A percentile compares a stretch with the other conserved stretches of the same genome.
Conservation (phyloP, 2,113 vertebrate genomes). For the Hystrix brachyura region DNA sequence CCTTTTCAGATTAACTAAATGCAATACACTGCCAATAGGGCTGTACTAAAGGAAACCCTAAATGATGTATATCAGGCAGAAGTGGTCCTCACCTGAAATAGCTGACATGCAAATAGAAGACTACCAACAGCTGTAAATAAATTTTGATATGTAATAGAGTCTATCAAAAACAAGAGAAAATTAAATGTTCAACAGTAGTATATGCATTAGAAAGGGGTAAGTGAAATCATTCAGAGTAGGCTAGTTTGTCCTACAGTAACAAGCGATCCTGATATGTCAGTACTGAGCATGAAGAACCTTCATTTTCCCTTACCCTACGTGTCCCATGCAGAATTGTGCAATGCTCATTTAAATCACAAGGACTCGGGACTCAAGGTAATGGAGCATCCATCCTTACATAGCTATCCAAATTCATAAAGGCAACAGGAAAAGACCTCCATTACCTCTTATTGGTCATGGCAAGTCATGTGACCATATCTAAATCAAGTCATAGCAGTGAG, state of each 20-base stretch:
- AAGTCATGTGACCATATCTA: neutral
- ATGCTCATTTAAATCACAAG: neutral
- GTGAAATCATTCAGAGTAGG: neutral
- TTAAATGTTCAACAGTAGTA: neutral
- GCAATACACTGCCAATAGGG: neutral
- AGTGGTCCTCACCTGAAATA: neutral
- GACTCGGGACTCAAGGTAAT: neutral
- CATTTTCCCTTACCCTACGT: neutral
- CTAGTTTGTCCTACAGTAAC: neutral
- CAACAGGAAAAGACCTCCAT: neutral
- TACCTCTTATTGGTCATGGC: neutral
- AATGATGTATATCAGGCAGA: neutral
- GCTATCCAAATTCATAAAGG: neutral
- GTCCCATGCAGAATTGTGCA: too few relatives aligned
- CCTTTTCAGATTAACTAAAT: neutral
- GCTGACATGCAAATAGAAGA: neutral
- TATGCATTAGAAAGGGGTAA: neutral
- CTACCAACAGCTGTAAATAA: neutral
- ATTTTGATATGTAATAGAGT: neutral
- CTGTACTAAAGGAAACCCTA: neutral
- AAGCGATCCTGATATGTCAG: neutral
- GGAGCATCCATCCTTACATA: neutral
- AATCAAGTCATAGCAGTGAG: neutral
- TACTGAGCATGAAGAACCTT: neutral
- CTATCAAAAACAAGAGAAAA: neutral